phyloP scores from a whole-genome alignment of 2,797 vertebrate genomes.

The Poeciliopsis paucimaculata region DNA sequence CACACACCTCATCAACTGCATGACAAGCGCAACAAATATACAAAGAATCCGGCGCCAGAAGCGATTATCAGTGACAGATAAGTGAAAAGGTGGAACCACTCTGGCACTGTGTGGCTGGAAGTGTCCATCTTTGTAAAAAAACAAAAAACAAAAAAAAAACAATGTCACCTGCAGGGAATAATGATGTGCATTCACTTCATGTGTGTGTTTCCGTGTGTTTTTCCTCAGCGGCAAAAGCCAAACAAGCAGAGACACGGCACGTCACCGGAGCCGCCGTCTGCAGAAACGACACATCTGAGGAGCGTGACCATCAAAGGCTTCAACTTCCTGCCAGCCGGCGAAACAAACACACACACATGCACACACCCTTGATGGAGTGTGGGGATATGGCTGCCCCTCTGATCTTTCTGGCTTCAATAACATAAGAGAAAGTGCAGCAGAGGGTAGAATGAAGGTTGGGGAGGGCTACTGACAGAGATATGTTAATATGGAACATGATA shows the following conservation, averaged over 20 bases:
- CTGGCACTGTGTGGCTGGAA: constrained; percentile 21
- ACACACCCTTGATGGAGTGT: constrained; percentile 55
- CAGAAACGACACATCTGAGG: constrained; percentile 70
- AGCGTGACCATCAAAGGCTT: constrained; percentile 74
- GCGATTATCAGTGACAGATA: constrained; percentile 62
- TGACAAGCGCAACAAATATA: constrained; percentile 65
- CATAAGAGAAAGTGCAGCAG: constrained; percentile 59
- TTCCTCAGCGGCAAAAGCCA: constrained; percentile 39
- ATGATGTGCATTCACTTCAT: constrained; percentile 22
- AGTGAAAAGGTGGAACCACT: constrained; percentile 61
- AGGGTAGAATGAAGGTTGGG: constrained; percentile 1
- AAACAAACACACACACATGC: constrained; percentile 29
- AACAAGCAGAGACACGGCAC: constrained; percentile 49
- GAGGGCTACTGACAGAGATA: constrained; percentile 58
- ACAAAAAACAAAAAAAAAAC: too few relatives aligned
- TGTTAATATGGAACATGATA: constrained; percentile 56
- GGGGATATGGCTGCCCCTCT: constrained; percentile 70
- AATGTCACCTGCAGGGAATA: constrained; percentile 4
- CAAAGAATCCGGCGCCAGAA: constrained; percentile 59
- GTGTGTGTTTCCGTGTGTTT: constrained; percentile 29
- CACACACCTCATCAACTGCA: constrained; percentile 37
- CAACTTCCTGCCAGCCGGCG: constrained; percentile 61
- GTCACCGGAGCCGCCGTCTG: constrained; percentile 56
- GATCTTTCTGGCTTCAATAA: constrained; percentile 71
- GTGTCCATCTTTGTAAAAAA: constrained; percentile 21